Evolutionary conservation across 2,113 vertebrate genomes (phyloP).

Genomic region (Junco hyemalis): DNA sequence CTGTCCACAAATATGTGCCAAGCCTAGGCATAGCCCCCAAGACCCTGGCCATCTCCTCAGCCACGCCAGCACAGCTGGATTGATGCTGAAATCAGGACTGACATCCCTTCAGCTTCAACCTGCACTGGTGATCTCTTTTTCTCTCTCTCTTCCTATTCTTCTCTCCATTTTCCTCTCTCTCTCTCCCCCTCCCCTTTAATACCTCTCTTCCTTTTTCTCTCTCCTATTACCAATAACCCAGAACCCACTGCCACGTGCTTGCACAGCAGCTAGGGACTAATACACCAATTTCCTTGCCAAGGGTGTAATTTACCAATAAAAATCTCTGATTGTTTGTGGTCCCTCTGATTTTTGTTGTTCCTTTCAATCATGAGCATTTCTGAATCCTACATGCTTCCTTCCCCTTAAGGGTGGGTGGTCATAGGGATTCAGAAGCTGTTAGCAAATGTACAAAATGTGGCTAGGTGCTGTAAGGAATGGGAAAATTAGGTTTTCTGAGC

Average conservation of each 20-base stretch:
- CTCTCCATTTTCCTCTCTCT: background rate
- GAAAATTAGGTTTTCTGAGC: background rate
- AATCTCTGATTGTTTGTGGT: background rate
- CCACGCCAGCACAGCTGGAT: background rate
- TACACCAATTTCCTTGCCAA: background rate
- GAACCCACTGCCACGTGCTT: background rate
- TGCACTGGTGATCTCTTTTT: background rate
- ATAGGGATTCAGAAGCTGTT: background rate
- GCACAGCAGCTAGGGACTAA: background rate
- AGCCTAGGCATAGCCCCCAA: background rate
- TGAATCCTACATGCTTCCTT: background rate
- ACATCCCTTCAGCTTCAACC: background rate
- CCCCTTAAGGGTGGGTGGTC: too few species aligned
- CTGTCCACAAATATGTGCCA: background rate
- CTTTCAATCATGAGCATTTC: rapidly evolving
- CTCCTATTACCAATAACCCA: background rate
- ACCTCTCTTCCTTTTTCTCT: background rate
- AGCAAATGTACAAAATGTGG: background rate
- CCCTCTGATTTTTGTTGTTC: background rate
- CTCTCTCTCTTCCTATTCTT: background rate
- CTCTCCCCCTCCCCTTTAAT: background rate
- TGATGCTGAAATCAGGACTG: background rate
- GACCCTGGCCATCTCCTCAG: background rate
- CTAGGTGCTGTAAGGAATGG: background rate
- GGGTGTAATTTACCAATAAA: background rate